These are phyloP conservation scores for Rhagoletis zephyria DNA, from an alignment of 1,140 invertebrate species.

Conservation along the genomic window DNA sequence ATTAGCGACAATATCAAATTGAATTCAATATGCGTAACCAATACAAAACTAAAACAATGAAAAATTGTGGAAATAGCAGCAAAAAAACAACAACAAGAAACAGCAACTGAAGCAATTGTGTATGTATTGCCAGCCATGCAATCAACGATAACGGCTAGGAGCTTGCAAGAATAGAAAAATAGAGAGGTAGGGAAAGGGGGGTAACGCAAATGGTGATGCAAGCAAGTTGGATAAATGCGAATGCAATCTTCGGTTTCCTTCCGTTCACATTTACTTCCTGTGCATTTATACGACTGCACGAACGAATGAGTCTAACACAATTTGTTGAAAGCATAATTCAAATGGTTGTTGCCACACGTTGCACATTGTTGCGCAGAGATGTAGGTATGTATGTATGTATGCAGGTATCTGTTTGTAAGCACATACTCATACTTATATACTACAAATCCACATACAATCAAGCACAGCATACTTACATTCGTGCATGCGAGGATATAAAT, in stretches of 20 bases:
- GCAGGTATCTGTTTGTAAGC: too few species aligned
- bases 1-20: constrained; percentile 38
- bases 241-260: constrained; percentile 41
- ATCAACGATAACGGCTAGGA: constrained; percentile 1
- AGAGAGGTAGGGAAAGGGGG: too few species aligned
- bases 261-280: constrained; percentile 28
- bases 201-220: too few species aligned
- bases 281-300: constrained; percentile 20
- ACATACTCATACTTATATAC: too few species aligned
- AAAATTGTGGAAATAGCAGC: background rate
- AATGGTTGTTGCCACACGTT: background rate
- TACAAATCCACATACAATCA: too few species aligned
- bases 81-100: background rate
- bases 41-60: background rate
- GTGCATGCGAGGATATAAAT: too few species aligned
- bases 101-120: background rate
- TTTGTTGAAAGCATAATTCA: constrained; percentile 24
- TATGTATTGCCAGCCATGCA: background rate
- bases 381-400: too few species aligned
- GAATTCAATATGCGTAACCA: constrained; percentile 19
- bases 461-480: too few species aligned
- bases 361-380: background rate
- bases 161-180: too few species aligned
- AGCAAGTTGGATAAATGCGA: constrained; percentile 6
- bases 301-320: background rate